Base-by-base conservation (phyloP, 2,888 invertebrate species). In the Urechis unicinctus region DNA sequence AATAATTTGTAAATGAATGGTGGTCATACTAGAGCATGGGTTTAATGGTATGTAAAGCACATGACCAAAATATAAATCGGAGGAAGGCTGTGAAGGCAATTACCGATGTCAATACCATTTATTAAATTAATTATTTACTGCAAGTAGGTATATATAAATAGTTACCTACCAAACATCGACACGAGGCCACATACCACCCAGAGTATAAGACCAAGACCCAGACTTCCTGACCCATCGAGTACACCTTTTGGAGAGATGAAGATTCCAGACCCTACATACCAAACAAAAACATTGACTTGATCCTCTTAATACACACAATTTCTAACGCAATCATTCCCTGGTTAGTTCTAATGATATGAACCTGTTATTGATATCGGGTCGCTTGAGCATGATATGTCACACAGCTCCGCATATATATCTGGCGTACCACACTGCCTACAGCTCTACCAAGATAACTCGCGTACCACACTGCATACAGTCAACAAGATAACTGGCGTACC, bases 231-330 rank as follows among this genome's bases (percentile, higher is more conserved):
- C 65, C 85, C 82, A 65, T 83, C 79, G 79, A 95, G 83, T 78
- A 96, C 88, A 81, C 91, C 92, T 81, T 91, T 90, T 79, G 95
- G 94, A 82, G 94, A 93, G 81, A 95, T 92, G 85, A 96, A 96
- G 81, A 96, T 94, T 84, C 95, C 95, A 80, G 94, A 95, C 78
- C 93, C 92, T 92, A 36, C 17, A 36, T 36, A 17, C 36, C 9
- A 17, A n/a, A n/a, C n/a, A n/a, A n/a, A n/a, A n/a, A n/a, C n/a
- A n/a, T n/a, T n/a, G n/a, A n/a, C n/a, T n/a, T n/a, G n/a, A n/a
- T n/a, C n/a, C n/a, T n/a, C n/a, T n/a, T n/a, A n/a, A n/a, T n/a
- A n/a, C n/a, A n/a, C n/a, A n/a, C n/a, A n/a, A n/a, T n/a, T n/a
- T n/a, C n/a, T n/a, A n/a, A n/a, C n/a, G n/a, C n/a, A n/a, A n/a